These are phyloP conservation scores for Acrocera orbiculus DNA, from an alignment of 2,888 invertebrate genomes.

Conservation along the genomic window DNA sequence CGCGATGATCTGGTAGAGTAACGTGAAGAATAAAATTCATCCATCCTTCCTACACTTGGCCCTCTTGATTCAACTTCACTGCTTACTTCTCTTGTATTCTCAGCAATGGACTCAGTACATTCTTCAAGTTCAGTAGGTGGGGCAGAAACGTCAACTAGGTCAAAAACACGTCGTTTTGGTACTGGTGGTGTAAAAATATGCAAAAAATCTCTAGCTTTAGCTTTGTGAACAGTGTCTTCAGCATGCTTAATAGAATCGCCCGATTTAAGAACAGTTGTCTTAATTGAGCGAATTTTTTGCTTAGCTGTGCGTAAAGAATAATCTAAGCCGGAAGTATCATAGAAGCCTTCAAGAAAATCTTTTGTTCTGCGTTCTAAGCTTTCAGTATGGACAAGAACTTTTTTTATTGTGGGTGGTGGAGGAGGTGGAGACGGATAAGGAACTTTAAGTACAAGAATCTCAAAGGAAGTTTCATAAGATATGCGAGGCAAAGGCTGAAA, in stretches of 20 bases:
- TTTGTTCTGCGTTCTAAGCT: conserved; percentile 28
- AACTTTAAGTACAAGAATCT: conserved; percentile 28
- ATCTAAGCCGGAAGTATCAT: conserved; percentile 23
- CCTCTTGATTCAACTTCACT: conserved; percentile 22
- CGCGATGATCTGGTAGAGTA: conserved; percentile 43
- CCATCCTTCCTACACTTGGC: conserved; percentile 22
- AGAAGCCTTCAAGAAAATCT: conserved; percentile 28
- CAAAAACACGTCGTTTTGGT: conserved; percentile 25
- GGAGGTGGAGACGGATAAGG: conserved; percentile 26
- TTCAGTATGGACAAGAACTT: conserved; percentile 27
- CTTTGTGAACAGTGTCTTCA: conserved; percentile 31
- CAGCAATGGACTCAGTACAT: conserved; percentile 23
- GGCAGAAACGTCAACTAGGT: conserved; percentile 26
- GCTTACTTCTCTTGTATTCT: conserved; percentile 23
- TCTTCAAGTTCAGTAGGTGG: conserved; percentile 15
- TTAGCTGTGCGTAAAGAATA: conserved; percentile 28
- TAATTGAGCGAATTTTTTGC: conserved; percentile 29
- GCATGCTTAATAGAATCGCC: conserved; percentile 29
- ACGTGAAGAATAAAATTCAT: conserved; percentile 31
- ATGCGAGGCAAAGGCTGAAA: conserved; percentile 30
- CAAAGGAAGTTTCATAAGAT: conserved; percentile 29
- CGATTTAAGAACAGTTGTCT: conserved; percentile 28
- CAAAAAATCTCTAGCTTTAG: conserved; percentile 29
- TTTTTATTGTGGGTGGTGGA: conserved; percentile 24
- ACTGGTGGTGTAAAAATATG: conserved; percentile 30